phyloP scores from a whole-genome alignment of 2,113 vertebrate genomes.

The Nothoprocta perdicaria region DNA sequence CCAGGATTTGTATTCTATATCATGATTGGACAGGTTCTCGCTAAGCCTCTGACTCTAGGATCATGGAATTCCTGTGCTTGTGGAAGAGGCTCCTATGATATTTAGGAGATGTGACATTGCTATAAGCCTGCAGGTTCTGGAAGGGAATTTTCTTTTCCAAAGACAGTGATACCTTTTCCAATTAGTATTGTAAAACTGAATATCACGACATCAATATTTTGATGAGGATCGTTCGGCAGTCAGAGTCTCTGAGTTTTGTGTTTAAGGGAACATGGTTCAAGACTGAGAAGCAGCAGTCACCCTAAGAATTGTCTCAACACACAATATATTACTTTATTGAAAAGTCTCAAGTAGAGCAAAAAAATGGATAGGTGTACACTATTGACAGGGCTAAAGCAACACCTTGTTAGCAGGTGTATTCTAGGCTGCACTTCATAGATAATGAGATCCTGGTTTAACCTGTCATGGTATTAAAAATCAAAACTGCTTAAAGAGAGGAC shows the following conservation, averaged over 20 bases:
- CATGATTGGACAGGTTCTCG: background rate
- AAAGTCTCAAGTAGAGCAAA: background rate
- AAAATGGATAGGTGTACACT: background rate
- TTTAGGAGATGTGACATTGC: background rate
- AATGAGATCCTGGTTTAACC: background rate
- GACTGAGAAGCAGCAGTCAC: background rate
- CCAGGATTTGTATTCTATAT: background rate
- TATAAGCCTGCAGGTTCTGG: background rate
- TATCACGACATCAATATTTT: slow-evolving; percentile 35
- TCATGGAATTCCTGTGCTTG: background rate
- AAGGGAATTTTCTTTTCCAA: background rate
- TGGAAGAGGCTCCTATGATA: background rate
- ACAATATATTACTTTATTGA: background rate
- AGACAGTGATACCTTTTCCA: slow-evolving; percentile 6
- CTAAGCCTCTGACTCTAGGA: slow-evolving; percentile 9
- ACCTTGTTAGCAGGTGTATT: background rate
- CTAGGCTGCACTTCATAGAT: background rate
- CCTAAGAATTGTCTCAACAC: background rate
- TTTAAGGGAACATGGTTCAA: background rate
- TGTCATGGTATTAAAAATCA: background rate
- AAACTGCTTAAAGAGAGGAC: background rate
- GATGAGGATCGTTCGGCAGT: background rate
- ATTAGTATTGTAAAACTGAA: slow-evolving; percentile 15
- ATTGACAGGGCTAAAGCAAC: background rate
- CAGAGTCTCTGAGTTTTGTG: background rate